Conservation (phyloP, 2,888 invertebrate genomes). For the Thereva unica region DNA sequence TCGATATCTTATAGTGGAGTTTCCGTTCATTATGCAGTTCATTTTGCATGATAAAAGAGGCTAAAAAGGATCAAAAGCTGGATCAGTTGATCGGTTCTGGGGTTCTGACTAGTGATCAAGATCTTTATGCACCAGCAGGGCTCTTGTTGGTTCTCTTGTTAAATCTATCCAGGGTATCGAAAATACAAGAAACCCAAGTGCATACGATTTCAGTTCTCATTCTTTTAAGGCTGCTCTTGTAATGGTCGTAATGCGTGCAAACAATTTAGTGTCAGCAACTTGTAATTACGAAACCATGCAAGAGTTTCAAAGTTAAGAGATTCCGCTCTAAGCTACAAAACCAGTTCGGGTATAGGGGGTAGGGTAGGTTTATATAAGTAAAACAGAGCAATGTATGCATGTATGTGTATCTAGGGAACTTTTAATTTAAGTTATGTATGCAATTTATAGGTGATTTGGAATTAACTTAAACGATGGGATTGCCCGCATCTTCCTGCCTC, state of each 20-base stretch:
- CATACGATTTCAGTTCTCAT: constrained; percentile 2
- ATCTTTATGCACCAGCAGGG: constrained; percentile 7
- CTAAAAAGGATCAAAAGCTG: constrained; percentile 24
- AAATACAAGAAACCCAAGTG: not conserved
- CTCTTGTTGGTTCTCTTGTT: too few relatives aligned
- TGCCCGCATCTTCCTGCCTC: too few relatives aligned
- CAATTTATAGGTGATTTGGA: constrained; percentile 27
- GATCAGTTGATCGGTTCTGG: constrained; percentile 1
- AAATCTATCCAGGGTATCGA: too few relatives aligned
- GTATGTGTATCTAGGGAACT: constrained; percentile 12
- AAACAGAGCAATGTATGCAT: constrained; percentile 19
- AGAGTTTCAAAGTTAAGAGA: constrained; percentile 17
- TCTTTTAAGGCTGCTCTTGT: constrained; percentile 5
- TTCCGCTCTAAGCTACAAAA: constrained; percentile 5
- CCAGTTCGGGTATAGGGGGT: constrained; percentile 16
- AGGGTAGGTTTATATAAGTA: constrained; percentile 10
- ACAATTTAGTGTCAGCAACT: constrained; percentile 35
- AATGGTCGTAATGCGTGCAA: constrained; percentile 34
- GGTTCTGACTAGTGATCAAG: constrained; percentile 16
- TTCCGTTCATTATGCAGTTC: constrained; percentile 33
- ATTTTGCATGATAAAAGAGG: constrained; percentile 12
- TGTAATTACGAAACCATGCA: constrained; percentile 34
- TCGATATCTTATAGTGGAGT: constrained; percentile 33
- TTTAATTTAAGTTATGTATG: constrained; percentile 31
- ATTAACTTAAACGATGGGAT: constrained; percentile 27